Evolutionary conservation across 2,888 invertebrate species (phyloP).

Genomic region (Eupithecia dodoneata): DNA sequence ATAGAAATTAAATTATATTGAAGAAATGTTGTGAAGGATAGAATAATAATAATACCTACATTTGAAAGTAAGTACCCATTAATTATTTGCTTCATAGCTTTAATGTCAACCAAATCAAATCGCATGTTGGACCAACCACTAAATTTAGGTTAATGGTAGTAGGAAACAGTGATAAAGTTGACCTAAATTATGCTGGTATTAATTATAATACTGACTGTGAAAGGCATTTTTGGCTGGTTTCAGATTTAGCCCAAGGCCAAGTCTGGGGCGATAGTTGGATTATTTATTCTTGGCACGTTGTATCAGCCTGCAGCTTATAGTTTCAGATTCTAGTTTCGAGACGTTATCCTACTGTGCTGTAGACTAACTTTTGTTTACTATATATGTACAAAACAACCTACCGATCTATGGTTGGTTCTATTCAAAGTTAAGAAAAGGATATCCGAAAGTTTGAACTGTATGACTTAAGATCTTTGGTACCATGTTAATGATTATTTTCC

Average conservation of each 20-base stretch:
- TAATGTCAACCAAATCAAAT: constrained; percentile 10
- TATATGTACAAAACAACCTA: not conserved
- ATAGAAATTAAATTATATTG: not conserved
- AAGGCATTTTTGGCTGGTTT: not conserved
- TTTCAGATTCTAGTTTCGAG: not conserved
- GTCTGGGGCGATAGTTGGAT: not conserved
- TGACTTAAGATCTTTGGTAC: not conserved
- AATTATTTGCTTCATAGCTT: not conserved
- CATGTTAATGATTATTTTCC: not conserved
- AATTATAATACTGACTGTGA: constrained; percentile 11
- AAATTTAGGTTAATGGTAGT: constrained; percentile 26
- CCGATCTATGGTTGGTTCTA: not conserved
- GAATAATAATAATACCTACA: not conserved
- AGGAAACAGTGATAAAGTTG: constrained; percentile 17
- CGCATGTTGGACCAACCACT: constrained; percentile 14
- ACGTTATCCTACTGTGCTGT: not conserved
- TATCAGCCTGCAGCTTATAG: not conserved
- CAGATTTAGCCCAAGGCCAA: constrained; percentile 3
- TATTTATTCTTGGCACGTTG: constrained; percentile 5
- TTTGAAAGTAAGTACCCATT: not conserved
- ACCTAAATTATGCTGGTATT: constrained; percentile 22
- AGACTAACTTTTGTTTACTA: not conserved
- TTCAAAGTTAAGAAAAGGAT: not conserved
- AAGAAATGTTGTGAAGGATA: not conserved
- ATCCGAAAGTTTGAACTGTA: not conserved